These are phyloP conservation scores for Telmatherina bonti DNA, from an alignment of 2,797 vertebrate species.

Conservation along the genomic window DNA sequence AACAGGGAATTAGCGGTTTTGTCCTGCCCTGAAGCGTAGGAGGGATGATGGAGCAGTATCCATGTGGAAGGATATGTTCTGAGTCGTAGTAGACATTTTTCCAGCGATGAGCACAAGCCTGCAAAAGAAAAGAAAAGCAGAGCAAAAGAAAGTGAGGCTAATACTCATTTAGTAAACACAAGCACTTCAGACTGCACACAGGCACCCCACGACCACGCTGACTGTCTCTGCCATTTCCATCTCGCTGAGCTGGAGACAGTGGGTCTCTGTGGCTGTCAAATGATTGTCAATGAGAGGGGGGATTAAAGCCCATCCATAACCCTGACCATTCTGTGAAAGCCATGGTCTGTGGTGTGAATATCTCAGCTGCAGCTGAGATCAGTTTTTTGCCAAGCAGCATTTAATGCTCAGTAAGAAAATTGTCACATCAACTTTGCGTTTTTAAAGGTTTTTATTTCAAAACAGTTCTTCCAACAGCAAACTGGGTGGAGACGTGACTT, in stretches of 20 bases:
- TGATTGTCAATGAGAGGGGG: conserved; percentile 61
- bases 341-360: conserved; percentile 74
- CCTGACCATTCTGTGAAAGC: conserved; percentile 58
- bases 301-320: conserved; percentile 60
- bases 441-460: conserved; percentile 44
- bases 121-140: conserved; percentile 26
- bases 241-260: conserved; percentile 64
- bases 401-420: conserved; percentile 25
- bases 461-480: conserved; percentile 28
- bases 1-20: conserved; percentile 91
- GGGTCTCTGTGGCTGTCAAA: conserved; percentile 71
- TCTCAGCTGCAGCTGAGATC: conserved; percentile 51
- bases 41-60: conserved; percentile 95
- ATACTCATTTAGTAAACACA: conserved; percentile 41
- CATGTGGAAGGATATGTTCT: conserved; percentile 94
- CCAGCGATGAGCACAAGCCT: conserved; percentile 99
- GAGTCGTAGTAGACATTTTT: conserved; percentile 96
- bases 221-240: conserved; percentile 38
- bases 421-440: conserved; percentile 36
- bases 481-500: conserved; percentile 30
- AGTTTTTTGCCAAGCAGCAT: conserved; percentile 40
- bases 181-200: conserved; percentile 33
- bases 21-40: conserved; percentile 89
- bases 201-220: conserved; percentile 15
- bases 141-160: conserved; percentile 34